Evolutionary conservation across 2,888 invertebrate genomes (phyloP), one percentile per base, ranked within the genome.

Genomic region (Eristalis arbustorum): DNA sequence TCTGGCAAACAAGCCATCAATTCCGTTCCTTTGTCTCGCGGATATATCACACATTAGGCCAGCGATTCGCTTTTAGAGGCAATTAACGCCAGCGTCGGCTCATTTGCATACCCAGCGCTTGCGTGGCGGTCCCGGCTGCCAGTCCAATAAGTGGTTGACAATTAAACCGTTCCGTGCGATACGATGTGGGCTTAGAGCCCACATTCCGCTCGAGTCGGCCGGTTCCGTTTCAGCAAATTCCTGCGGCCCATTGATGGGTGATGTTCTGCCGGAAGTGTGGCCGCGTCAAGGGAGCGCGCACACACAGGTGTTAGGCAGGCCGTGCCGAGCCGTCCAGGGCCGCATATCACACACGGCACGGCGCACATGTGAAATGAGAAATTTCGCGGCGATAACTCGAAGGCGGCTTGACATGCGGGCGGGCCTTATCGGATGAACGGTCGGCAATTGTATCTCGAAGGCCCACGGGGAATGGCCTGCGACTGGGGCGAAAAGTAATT

Each of bases 141-240:
- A 78, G 69, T 57, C 11, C 74, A 75, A 31, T 66, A 61, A 59
- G 31, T 64, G 78, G 59, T 59, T 59, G 78, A 57, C 59, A 84
- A 84, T 84, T 79, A 80, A 80, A 84, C 68, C 69, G 69, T 69
- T 66, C 40, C n/a, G 72, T 57, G 23, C 28, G 14, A 49, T 63
- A 28, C 40, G 59, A 82, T 85, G 85, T 69, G 82, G 77, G 80
- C 71, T 67, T 23, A 23, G 42, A 34, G 68, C 84, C 76, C 84
- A 82, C 74, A 85, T 80, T 80, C n/a, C n/a, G n/a, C 34, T 69
- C 42, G 73, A 63, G 63, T 74, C 59, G 73, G 31, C 28, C 61
- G 73, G 87, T 87, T 87, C 87, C 87, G 74, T 83, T 87, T 28
- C 83, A 64, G 61, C 57, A 10, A 67, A 79, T 83, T 87, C 78